Evolutionary conservation across 2,113 vertebrate species (phyloP).

Genomic region (Uropsilus gracilis): DNA sequence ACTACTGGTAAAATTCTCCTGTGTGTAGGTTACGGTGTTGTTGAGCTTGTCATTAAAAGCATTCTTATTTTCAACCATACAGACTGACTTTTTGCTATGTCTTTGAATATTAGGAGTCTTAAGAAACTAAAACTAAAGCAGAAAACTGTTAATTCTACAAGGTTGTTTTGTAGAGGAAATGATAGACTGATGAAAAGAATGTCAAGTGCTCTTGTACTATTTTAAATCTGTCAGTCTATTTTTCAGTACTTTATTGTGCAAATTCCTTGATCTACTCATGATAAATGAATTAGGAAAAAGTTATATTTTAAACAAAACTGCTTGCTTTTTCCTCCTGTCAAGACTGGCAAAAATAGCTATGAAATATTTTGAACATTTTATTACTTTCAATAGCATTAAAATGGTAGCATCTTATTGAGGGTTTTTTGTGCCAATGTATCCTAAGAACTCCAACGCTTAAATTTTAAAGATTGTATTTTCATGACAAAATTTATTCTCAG

Average conservation of each 20-base stretch:
- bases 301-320: background rate
- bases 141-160: slow-evolving; percentile 5
- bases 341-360: background rate
- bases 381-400: background rate
- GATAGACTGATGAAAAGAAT: background rate
- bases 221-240: background rate
- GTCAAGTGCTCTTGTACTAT: background rate
- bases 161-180: background rate
- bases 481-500: background rate
- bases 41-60: background rate
- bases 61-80: background rate
- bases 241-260: background rate
- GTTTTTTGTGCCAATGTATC: background rate
- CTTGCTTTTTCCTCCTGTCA: background rate
- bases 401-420: background rate
- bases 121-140: slow-evolving; percentile 13
- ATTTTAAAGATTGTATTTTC: background rate
- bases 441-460: background rate
- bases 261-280: background rate
- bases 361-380: background rate
- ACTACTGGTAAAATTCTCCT: background rate
- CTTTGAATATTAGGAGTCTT: background rate
- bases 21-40: background rate
- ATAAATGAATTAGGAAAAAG: background rate
- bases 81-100: background rate